phyloP scores from a whole-genome alignment of 2,113 vertebrate species.

The Morphnarchus princeps region DNA sequence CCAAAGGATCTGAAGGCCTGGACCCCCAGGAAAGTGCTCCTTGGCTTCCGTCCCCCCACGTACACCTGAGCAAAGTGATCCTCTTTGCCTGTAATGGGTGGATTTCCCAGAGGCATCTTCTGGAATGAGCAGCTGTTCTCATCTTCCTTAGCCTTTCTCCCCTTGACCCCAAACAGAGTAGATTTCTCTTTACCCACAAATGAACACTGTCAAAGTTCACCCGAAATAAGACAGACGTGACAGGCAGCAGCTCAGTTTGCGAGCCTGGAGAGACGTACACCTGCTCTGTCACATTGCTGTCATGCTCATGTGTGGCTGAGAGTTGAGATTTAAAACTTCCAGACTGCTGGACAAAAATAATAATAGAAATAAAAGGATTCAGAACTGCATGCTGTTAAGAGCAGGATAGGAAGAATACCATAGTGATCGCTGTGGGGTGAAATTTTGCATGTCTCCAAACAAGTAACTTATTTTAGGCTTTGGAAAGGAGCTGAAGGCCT shows the following conservation, averaged over 20 bases:
- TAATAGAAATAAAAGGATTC: background rate
- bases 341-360: background rate
- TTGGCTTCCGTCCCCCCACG: rapidly evolving
- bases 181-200: background rate
- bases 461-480: background rate
- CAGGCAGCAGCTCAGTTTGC: background rate
- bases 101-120: background rate
- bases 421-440: rapidly evolving
- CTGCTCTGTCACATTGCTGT: slow-evolving; percentile 17
- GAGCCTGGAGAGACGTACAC: background rate
- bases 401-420: background rate
- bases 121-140: slow-evolving; percentile 20
- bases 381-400: background rate
- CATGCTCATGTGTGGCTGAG: background rate
- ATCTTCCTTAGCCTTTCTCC: background rate
- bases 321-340: background rate
- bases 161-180: background rate
- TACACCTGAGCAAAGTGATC: slow-evolving; percentile 2
- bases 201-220: background rate
- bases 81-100: background rate
- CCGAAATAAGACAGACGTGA: background rate
- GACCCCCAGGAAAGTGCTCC: background rate
- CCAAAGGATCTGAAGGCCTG: background rate
- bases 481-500: background rate
- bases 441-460: background rate